Evolutionary conservation across 2,888 invertebrate species (phyloP).

Genomic region (Xanthorhoe designata): DNA sequence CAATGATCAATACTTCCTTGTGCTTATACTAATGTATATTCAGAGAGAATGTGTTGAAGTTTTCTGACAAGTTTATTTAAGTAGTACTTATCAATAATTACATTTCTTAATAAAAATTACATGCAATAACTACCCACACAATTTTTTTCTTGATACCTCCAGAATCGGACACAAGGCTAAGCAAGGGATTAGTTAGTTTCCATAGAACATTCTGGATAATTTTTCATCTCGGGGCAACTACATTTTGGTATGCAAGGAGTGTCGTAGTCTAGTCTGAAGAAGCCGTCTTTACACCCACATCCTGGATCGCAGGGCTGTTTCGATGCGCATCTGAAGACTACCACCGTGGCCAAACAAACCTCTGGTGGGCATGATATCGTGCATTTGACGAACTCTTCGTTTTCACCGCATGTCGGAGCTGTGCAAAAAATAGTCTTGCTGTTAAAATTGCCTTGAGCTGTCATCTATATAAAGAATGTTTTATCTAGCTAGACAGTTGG

Average conservation of each 20-base stretch:
- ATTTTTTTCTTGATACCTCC: too few species aligned
- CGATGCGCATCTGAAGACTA: slow-evolving; percentile 44
- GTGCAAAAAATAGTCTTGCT: not conserved
- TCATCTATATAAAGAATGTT: too few species aligned
- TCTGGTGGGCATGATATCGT: slow-evolving; percentile 51
- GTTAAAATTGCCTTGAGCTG: not conserved
- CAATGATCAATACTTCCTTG: slow-evolving; percentile 70
- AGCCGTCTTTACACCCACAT: slow-evolving; percentile 52
- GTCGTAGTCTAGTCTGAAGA: slow-evolving; percentile 39
- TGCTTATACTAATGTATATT: slow-evolving; percentile 76
- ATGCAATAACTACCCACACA: not conserved
- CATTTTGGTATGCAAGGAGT: slow-evolving; percentile 49
- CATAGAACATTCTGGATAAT: slow-evolving; percentile 8
- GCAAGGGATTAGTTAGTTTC: not conserved
- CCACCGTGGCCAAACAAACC: slow-evolving; percentile 43
- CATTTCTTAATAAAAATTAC: not conserved
- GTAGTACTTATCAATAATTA: slow-evolving; percentile 20
- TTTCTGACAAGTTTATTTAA: slow-evolving; percentile 23
- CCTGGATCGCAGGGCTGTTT: slow-evolving; percentile 39
- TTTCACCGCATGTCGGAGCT: slow-evolving; percentile 19
- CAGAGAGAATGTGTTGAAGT: slow-evolving; percentile 72
- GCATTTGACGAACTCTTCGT: slow-evolving; percentile 46
- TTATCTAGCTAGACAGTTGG: too few species aligned
- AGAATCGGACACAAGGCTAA: not conserved
- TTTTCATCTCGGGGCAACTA: slow-evolving; percentile 42